These are phyloP conservation scores for Harpagifer antarcticus DNA, from an alignment of 2,797 vertebrate species.

Conservation along the genomic window DNA sequence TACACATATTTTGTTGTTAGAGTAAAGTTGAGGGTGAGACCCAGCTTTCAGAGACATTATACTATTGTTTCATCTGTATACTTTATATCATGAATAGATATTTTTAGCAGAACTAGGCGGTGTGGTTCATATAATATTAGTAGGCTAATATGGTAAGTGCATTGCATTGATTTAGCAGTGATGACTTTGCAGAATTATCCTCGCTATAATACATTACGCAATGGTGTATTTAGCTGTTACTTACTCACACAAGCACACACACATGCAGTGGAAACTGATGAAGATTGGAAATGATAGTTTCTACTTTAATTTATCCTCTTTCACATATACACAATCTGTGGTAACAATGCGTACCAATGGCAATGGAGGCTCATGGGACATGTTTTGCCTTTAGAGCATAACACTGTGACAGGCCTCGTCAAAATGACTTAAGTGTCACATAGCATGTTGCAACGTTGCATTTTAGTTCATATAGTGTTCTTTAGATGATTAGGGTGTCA, in stretches of 20 bases:
- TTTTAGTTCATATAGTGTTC: slow-evolving; percentile 33
- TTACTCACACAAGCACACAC: slow-evolving; percentile 6
- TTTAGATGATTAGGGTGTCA: slow-evolving; percentile 25
- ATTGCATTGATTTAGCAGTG: slow-evolving; percentile 48
- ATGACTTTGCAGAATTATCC: slow-evolving; percentile 49
- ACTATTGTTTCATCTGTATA: background rate
- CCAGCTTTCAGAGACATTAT: background rate
- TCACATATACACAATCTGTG: slow-evolving; percentile 35
- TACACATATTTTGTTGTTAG: slow-evolving; percentile 4
- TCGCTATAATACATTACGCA: slow-evolving; percentile 21
- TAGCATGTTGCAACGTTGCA: slow-evolving; percentile 28
- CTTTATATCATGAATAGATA: slow-evolving; percentile 17
- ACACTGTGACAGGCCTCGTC: slow-evolving; percentile 36
- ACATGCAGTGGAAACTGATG: slow-evolving; percentile 11
- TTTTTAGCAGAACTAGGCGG: slow-evolving; percentile 32
- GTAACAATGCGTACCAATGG: slow-evolving; percentile 26
- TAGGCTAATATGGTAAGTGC: slow-evolving; percentile 39
- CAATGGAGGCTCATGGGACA: slow-evolving; percentile 27
- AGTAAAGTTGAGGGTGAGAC: no score
- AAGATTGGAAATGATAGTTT: slow-evolving; percentile 37
- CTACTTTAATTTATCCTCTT: slow-evolving; percentile 26
- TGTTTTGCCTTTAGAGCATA: slow-evolving; percentile 25
- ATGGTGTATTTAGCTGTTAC: slow-evolving; percentile 15
- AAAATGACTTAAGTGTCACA: slow-evolving; percentile 35
- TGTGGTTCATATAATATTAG: slow-evolving; percentile 35